Evolutionary conservation across 2,113 vertebrate species (phyloP), one percentile per base, ranked within the genome.

Genomic region (Eulemur rufifrons): DNA sequence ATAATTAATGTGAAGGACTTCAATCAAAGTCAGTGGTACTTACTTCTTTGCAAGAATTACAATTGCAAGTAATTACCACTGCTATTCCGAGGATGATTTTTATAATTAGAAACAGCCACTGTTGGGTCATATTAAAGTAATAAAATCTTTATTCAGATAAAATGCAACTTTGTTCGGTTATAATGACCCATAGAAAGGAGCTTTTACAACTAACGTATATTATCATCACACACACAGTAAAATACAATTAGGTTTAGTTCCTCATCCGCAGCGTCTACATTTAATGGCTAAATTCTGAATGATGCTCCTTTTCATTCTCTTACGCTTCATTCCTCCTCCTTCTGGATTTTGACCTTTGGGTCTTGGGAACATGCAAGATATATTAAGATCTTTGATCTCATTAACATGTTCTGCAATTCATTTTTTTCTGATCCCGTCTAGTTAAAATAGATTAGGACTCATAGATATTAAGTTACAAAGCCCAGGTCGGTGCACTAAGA

Each of bases 361-460:
- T 89, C 95, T 82, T 90, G 6, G 25, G 96, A 95, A 78, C 73
- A 94, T 86, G 76, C 14, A 90, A 92, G 34, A 94, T 94, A 94
- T 95, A 83, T 77, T 78, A 63, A 97, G 77, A 93, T 86, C 91
- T 96, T 96, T 97, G 61, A 97, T 97, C 88, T 96, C 94, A 97
- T 97, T 97, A 95, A 64, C 91, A 95, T 96, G 86, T 95, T 97
- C 96, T 91, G 96, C 56, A 97, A 96, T 96, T 97, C 87, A 86
- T 85, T 96, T 84, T 92, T 96, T 90, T 45, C 94, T 96, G 94
- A 91, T 93, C 63, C 37, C 63, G 69, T 71, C 87, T 93, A 95
- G 68, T 97, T 98, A 97, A 97, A 96, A 95, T 96, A 96, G 85
- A 97, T 97, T 95, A 96, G 71, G 91, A 90, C 94, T 92, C 29